Evolutionary conservation across 2,888 invertebrate species (phyloP), one percentile per base, ranked within the genome.

Genomic region (Bombyx huttoni): DNA sequence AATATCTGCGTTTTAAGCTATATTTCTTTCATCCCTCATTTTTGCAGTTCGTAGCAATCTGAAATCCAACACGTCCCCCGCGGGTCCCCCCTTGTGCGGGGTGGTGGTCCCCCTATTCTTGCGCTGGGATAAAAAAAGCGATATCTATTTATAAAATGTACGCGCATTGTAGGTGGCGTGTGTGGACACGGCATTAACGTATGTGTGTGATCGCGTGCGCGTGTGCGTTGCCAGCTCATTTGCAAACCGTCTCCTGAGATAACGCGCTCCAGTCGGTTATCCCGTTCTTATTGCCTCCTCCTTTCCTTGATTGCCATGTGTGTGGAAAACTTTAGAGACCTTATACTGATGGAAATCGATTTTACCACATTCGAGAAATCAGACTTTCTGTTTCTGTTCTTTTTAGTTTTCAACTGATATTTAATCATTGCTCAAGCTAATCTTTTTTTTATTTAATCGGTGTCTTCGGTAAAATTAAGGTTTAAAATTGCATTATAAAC

Each of bases 11-110:
- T 89, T 89, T 89, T 89, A 89, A 89, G 89, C 89, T 89, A 89
- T 89, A 89, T 89, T 89, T 89, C 89, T 89, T 89, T 89, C 89
- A 89, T 89, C 89, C 89, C 89, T 89, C 89, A 89, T 89, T 89
- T 89, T 89, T 89, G 89, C 89, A 89, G 89, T 89, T 88, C 87
- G 89, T 87, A 89, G 89, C 89, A 89, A 89, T 89, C 89, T 89
- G 88, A 86, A 88, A 87, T 85, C 89, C 88, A 86, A 86, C 86
- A 87, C 89, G 87, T 85, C 89, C 84, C 87, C 86, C 83, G 81
- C 81, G 73, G 83, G 77, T 69, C 70, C 72, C 76, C 76, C 74
- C 78, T 75, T 70, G 73, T 67, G 61, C 63, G 70, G 80, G 83
- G 82, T 79, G 82, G 79, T 75, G 70, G 78, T 78, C 81, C 84